Evolutionary conservation across 2,113 vertebrate species (phyloP), one percentile per base, ranked within the genome.

Genomic region (Aegotheles bennettii): DNA sequence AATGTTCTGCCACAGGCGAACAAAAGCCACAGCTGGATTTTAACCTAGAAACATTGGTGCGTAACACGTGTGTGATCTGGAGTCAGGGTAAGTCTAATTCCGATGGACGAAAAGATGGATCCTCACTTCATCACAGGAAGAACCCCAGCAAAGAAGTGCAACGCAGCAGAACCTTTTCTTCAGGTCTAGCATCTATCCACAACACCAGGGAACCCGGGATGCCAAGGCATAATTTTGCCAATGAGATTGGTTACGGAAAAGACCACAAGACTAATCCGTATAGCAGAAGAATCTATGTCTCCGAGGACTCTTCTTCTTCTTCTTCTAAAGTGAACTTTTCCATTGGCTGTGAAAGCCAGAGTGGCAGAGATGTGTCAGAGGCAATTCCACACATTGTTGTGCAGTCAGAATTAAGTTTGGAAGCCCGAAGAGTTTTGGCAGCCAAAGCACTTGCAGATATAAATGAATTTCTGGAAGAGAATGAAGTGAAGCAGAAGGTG

Each of bases 391-490:
- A 97, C 50, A 84, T 98, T 89, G 90, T 88, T 35, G 73, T 98
- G 48, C 98, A 98, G 57, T 96, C 98, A 61, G 99, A 99, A 83
- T 77, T 98, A 79, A 97, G 97, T 64, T 51, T 97, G 36, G 98
- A 99, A 84, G 98, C 95, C 82, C 98, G 99, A 65, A 97, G 98
- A 79, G 54, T 99, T 56, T 90, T 99, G 93, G 99, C 98, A 92
- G 98, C 98, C 47, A 98, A 97, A 97, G 99, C 99, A 61, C 98
- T 99, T 86, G 98, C 98, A 75, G 94, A 98, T 94, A 96, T 98
- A 65, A 97, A 97, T 82, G 98, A 98, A 81, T 97, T 97, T 91
- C 83, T 96, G 70, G 98, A 94, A 54, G 98, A 98, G 89, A 97
- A 98, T 63, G 98, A 98, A 71, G 96, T 99, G 56, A 97, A 97